Conservation (phyloP, 2,888 invertebrate genomes). For the Sympetrum striolatum region DNA sequence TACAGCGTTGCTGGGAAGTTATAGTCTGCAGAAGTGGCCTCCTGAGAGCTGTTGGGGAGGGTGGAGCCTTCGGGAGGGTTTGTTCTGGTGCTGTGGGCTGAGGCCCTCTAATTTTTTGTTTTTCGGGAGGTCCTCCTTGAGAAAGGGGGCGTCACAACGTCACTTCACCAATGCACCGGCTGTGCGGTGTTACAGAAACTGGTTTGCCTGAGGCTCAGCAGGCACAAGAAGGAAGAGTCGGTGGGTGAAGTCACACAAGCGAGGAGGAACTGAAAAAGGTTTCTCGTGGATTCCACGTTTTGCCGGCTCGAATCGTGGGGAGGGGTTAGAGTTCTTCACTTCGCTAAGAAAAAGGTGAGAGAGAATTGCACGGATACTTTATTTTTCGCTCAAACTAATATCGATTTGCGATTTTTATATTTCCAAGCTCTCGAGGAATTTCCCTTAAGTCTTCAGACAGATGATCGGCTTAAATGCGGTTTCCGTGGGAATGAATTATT, state of each 20-base stretch:
- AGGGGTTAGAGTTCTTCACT: background rate
- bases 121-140: background rate
- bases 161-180: slow-evolving; percentile 30
- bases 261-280: background rate
- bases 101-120: background rate
- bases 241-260: background rate
- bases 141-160: background rate
- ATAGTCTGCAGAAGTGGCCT: background rate
- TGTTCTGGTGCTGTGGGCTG: background rate
- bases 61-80: background rate
- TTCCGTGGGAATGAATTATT: too few relatives aligned
- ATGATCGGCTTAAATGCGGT: too few relatives aligned
- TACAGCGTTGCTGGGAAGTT: background rate
- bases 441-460: background rate
- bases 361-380: background rate
- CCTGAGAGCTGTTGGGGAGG: background rate
- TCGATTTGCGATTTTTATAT: background rate
- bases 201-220: slow-evolving; percentile 30
- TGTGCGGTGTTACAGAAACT: slow-evolving; percentile 4
- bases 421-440: background rate
- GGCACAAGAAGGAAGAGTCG: slow-evolving; percentile 36
- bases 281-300: background rate
- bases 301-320: background rate
- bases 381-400: background rate
- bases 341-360: background rate